Conservation (phyloP, 1,140 invertebrate genomes). For the Cotesia typhae region DNA sequence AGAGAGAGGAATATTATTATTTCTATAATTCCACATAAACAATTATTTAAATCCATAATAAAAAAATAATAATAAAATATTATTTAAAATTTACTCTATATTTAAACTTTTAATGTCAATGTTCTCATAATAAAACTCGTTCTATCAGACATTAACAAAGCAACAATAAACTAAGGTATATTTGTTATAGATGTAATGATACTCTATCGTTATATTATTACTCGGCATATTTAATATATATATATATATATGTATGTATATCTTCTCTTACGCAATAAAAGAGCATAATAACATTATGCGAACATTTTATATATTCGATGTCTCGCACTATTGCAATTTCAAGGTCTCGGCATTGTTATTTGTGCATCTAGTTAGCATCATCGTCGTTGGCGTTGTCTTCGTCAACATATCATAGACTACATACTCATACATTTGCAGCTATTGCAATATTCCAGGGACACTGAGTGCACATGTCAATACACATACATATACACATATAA, state of each 20-base stretch:
- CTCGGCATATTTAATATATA: not conserved
- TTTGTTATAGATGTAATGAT: slow-evolving; percentile 16
- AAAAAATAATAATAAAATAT: too few relatives aligned
- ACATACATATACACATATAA: too few relatives aligned
- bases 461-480: slow-evolving; percentile 1
- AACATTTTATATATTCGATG: slow-evolving; percentile 57
- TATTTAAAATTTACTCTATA: too few relatives aligned
- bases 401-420: too few relatives aligned
- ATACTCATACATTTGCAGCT: too few relatives aligned
- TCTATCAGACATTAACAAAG: too few relatives aligned
- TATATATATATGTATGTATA: slow-evolving; percentile 12
- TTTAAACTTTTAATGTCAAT: too few relatives aligned
- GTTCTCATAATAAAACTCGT: too few relatives aligned
- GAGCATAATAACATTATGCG: slow-evolving; percentile 48
- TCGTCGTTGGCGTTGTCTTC: slow-evolving; percentile 14
- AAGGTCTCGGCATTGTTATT: slow-evolving; percentile 64
- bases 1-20: too few relatives aligned
- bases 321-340: slow-evolving; percentile 54
- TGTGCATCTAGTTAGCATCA: slow-evolving; percentile 57
- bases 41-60: too few relatives aligned
- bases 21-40: too few relatives aligned
- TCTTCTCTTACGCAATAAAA: slow-evolving; percentile 35
- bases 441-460: slow-evolving; percentile 47
- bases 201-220: slow-evolving; percentile 14
- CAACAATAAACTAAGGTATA: not conserved